Base-by-base conservation (phyloP, 2,888 invertebrate species). In the Toxonevra muliebris region DNA sequence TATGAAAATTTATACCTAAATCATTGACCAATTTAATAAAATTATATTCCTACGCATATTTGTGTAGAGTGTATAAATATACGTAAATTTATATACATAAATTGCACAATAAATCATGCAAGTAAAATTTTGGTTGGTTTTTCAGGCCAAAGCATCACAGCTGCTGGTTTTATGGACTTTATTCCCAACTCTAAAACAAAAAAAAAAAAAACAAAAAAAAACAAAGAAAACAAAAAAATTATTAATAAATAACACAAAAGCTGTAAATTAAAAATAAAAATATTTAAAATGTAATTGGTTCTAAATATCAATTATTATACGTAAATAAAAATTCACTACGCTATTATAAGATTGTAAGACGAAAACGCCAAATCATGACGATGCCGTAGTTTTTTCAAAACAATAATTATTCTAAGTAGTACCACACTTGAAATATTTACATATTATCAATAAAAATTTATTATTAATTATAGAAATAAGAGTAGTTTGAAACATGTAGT, bases 341-440 rank as follows among this genome's bases (percentile, higher is more conserved):
- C 63, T 63, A 55, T 63, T 30, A 40, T 43, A 12, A 52, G 17
- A 17, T 74, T 75, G 76, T 76, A 81, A 79, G 77, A 73, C 54
- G 65, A 54, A 30, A 73, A 80, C 78, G 76, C 77, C 75, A 82
- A 76, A 30, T 13, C 4, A 17, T 17, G n/a, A n/a, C n/a, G n/a
- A n/a, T n/a, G n/a, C n/a, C 19, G 19, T 54, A 54, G 19, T 12
- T 54, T 8, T 54, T 19, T 30, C 30, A 30, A 30, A 30, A 30
- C 30, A 30, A 30, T 30, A 30, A 30, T 7, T 30, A 30, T 30
- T 30, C 30, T 30, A 30, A 4, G 30, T 30, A 30, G 30, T 30
- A 30, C 7, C 7, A 30, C 30, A 30, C 7, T 30, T 30, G 30
- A 30, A 7, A 30, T 4, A 30, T 4, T 30, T 30, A 30, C n/a